Percentiles rank a stretch among this genome's conserved stretches.
Conservation (phyloP, 1,140 invertebrate genomes). For the Steinernema feltiae region DNA sequence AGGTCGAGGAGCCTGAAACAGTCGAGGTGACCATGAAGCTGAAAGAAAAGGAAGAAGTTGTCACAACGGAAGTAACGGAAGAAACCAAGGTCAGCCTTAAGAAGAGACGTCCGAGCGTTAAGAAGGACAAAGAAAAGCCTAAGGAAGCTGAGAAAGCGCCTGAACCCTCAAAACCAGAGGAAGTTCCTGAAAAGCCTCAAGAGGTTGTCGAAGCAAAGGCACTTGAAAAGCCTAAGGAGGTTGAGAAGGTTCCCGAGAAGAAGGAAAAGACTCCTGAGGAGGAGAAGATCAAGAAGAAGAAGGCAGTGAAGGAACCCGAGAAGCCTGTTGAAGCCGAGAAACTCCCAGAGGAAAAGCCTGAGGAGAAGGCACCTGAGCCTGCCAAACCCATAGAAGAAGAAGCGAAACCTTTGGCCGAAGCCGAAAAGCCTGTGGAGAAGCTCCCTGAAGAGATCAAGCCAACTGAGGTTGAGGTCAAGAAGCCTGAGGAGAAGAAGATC, state of each 20-base stretch:
- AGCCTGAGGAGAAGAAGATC: background rate
- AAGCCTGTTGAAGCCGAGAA: background rate
- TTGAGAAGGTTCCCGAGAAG: background rate
- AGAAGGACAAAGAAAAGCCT: too few species aligned
- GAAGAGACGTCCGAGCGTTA: background rate
- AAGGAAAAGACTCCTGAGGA: background rate
- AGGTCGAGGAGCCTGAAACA: background rate
- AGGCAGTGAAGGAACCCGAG: background rate
- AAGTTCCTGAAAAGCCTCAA: too few species aligned
- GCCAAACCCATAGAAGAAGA: background rate
- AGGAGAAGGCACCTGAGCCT: background rate
- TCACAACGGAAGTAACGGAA: background rate
- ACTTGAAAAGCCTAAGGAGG: background rate
- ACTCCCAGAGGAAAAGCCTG: background rate
- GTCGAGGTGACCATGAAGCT: background rate
- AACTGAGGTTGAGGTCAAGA: background rate
- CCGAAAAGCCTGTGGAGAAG: slow-evolving; percentile 10
- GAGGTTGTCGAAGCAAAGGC: background rate
- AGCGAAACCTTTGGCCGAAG: background rate
- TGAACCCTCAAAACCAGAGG: background rate
- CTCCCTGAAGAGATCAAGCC: slow-evolving; percentile 16
- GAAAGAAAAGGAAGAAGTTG: background rate
- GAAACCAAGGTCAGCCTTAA: background rate
- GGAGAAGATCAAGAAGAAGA: background rate
- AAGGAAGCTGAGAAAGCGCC: background rate